Evolutionary conservation across 2,797 vertebrate species (phyloP).

Genomic region (Acanthurus tractus): DNA sequence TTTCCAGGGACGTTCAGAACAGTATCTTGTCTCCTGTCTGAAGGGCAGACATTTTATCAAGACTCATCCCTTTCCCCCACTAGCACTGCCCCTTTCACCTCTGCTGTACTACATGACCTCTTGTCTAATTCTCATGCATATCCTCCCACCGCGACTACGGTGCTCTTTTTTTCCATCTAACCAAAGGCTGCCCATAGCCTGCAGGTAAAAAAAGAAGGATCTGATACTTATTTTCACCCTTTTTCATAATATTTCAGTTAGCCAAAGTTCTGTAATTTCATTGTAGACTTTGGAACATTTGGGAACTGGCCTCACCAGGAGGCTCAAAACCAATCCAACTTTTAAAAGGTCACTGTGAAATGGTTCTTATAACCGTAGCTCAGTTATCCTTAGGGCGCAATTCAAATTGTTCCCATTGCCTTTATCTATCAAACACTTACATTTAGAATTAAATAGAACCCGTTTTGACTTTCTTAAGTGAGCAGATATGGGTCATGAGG

Average conservation of each 20-base stretch:
- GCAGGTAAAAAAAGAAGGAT: constrained; percentile 27
- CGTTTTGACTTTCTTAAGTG: neutral
- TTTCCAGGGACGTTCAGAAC: constrained; percentile 8
- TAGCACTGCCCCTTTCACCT: neutral
- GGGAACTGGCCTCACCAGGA: constrained; percentile 15
- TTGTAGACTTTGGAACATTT: constrained; percentile 26
- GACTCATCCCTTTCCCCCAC: neutral
- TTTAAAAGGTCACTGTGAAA: constrained; percentile 27
- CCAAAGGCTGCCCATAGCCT: neutral
- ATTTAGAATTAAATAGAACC: constrained; percentile 2
- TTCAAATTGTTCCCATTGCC: neutral
- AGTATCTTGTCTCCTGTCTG: constrained; percentile 29
- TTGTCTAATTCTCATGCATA: constrained; percentile 6
- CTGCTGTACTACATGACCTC: constrained; percentile 1
- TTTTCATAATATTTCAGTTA: constrained; percentile 10
- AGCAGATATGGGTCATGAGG: constrained; percentile 34
- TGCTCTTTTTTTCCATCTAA: neutral
- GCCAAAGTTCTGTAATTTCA: constrained; percentile 6
- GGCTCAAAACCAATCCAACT: constrained; percentile 16
- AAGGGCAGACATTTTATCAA: constrained; percentile 30
- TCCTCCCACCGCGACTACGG: neutral
- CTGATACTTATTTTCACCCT: constrained; percentile 1
- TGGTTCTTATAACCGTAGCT: neutral
- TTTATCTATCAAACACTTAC: neutral
- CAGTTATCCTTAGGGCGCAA: neutral